Base-by-base conservation (phyloP, 53 echinoderm and acorn worm species). In the Arbacia lixula region DNA sequence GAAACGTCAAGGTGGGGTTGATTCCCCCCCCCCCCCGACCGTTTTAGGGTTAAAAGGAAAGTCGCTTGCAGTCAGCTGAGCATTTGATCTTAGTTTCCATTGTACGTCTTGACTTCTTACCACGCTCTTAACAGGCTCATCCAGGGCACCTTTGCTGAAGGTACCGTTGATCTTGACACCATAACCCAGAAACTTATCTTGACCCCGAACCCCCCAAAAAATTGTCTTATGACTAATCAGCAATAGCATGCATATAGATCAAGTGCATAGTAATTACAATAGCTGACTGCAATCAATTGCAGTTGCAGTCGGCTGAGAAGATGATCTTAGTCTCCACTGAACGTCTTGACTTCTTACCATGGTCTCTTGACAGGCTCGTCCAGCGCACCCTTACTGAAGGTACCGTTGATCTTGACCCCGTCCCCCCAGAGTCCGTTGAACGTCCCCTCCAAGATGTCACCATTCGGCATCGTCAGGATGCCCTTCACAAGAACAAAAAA, bases 341-440 rank as follows among this genome's bases (percentile, higher is more conserved):
- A 46, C 49, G 8, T 10, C 58, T 21, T 5, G 8, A 21, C n/a
- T 58, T 24, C 82, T 63, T 63, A 81, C 82, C 82, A 81, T 81
- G 64, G 42, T 49, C 50, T 81, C 61, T 81, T 81, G 6, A 78
- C 78, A 9, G 61, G 64, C 2, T 34, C 39, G n/a, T 63, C 82
- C 62, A 42, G 28, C 64, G 63, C 28, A 17, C 82, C 82, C 55
- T 99, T 99, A 61, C 84, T 90, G 61, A 92, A 99, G 3, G 81
- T 92, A 50, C 99, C 99, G 32, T 92, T 99, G 25, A 99, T 87
- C 32, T 99, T 99, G 63, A 99, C 99, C 14, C 94, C 99, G 72
- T 99, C 99, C 3, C 92, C 99, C 99, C 99, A 99, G 9, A 94
- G 32, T 5, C 99, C 99, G 67, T 90, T 99, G 86, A 99, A 99